phyloP scores from a whole-genome alignment of 2,113 vertebrate genomes.

The Chaenocephalus aceratus region DNA sequence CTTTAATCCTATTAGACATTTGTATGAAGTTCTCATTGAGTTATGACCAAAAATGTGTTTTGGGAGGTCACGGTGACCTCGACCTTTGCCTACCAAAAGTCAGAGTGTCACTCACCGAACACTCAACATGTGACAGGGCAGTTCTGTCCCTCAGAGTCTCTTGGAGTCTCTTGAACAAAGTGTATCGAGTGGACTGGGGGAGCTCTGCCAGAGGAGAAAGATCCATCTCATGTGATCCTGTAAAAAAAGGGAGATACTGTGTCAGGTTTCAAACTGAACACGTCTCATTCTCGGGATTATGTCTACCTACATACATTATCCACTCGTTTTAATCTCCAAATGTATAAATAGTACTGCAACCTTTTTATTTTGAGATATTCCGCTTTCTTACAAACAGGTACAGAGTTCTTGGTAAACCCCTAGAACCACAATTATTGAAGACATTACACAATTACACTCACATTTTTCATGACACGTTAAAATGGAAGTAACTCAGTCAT shows the following conservation, averaged over 20 bases:
- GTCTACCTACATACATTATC: background rate
- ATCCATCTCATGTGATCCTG: slow-evolving; percentile 61
- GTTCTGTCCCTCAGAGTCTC: slow-evolving; percentile 77
- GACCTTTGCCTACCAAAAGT: background rate
- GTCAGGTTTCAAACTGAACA: background rate
- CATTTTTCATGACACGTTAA: too few relatives aligned
- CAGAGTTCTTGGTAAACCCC: background rate
- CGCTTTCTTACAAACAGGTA: background rate
- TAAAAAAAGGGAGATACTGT: slow-evolving; percentile 6
- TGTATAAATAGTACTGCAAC: background rate
- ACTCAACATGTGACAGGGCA: slow-evolving; percentile 81
- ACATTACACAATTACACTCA: too few relatives aligned
- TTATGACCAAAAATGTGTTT: too few relatives aligned
- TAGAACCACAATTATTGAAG: background rate
- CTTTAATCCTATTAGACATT: too few relatives aligned
- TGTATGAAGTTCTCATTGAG: too few relatives aligned
- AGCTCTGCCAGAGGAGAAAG: slow-evolving; percentile 83
- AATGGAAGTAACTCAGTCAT: too few relatives aligned
- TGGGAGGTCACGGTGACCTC: too few relatives aligned
- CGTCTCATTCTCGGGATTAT: too few relatives aligned
- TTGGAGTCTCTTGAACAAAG: slow-evolving; percentile 77
- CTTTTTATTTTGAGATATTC: background rate
- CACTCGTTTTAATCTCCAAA: background rate
- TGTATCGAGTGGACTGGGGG: slow-evolving; percentile 48
- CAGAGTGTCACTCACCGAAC: slow-evolving; percentile 80